Evolutionary conservation across 2,113 vertebrate genomes (phyloP), one percentile per base, ranked within the genome.

Genomic region (Sterrhoptilus dennistouni): DNA sequence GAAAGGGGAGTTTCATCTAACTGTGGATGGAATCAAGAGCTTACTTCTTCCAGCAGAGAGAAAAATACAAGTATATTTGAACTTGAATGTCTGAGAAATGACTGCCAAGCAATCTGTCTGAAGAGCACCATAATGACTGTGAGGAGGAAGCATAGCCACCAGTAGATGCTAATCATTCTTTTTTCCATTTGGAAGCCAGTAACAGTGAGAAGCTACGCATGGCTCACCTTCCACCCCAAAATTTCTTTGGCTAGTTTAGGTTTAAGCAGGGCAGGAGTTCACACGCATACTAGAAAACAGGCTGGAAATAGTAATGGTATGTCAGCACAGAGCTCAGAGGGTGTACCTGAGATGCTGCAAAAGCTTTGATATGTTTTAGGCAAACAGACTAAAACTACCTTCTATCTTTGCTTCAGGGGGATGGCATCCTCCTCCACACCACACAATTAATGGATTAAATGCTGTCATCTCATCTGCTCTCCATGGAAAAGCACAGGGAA

Each of bases 171-270:
- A 63, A 54, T 20, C 24, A 68, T 15, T 40, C 4, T 7, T 74
- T 6, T 72, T 89, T 25, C 9, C 19, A 13, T 89, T 80, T 12
- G 8, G 69, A 87, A 44, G 36, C 8, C 29, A 88, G 14, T 14
- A 83, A 52, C 24, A 44, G 24, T 14, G 16, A 72, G n/a, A 42
- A 69, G 28, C 5, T 68, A 9, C 1, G 3, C 11, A 64, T 42
- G 11, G 9, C 28, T 65, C 36, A 61, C 12, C 28, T 59, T 44
- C 35, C 45, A 84, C 6, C 14, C 7, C 28, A 65, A 86, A 53
- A 3, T 2, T 0, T 19, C 9, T 2, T 53, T 54, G 23, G 2
- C 11, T 33, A 33, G 35, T 53, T 83, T 14, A 42, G 11, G 9
- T 81, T 86, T 78, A 38, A 50, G 59, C 23, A 66, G 23, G 25